phyloP scores from a whole-genome alignment of 2,888 invertebrate genomes.

The Cosmopolites sordidus region DNA sequence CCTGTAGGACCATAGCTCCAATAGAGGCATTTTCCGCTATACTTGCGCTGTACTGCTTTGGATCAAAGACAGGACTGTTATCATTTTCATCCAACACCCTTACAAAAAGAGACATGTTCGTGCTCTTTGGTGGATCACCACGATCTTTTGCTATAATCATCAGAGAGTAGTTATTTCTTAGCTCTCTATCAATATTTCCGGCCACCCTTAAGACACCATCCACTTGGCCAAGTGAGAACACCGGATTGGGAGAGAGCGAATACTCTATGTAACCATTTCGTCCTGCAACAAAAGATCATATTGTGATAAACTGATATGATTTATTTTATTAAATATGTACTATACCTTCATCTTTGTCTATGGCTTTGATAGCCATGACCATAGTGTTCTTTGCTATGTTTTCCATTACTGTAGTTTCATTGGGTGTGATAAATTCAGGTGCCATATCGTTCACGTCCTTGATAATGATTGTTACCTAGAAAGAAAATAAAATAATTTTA shows the following conservation, averaged over 20 bases:
- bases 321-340: background rate
- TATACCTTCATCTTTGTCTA: slow-evolving; percentile 80
- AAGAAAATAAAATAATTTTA: background rate
- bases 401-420: slow-evolving; percentile 75
- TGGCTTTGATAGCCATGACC: slow-evolving; percentile 82
- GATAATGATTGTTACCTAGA: slow-evolving; percentile 80
- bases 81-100: slow-evolving; percentile 84
- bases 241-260: slow-evolving; percentile 59
- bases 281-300: slow-evolving; percentile 7
- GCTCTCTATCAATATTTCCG: slow-evolving; percentile 81
- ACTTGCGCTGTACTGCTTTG: slow-evolving; percentile 83
- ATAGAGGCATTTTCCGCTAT: slow-evolving; percentile 92
- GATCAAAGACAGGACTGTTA: slow-evolving; percentile 84
- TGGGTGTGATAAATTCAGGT: slow-evolving; percentile 78
- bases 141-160: slow-evolving; percentile 81
- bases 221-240: slow-evolving; percentile 62
- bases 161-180: slow-evolving; percentile 68
- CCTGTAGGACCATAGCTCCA: slow-evolving; percentile 84
- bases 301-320: too few relatives aligned
- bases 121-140: slow-evolving; percentile 75
- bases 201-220: slow-evolving; percentile 84
- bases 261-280: slow-evolving; percentile 85
- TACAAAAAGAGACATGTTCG: slow-evolving; percentile 65
- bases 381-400: slow-evolving; percentile 83
- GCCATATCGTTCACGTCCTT: slow-evolving; percentile 91